Evolutionary conservation across 23 tunicate species (phyloP), one percentile per base, ranked within the genome.

Genomic region (Phallusia fumigata): DNA sequence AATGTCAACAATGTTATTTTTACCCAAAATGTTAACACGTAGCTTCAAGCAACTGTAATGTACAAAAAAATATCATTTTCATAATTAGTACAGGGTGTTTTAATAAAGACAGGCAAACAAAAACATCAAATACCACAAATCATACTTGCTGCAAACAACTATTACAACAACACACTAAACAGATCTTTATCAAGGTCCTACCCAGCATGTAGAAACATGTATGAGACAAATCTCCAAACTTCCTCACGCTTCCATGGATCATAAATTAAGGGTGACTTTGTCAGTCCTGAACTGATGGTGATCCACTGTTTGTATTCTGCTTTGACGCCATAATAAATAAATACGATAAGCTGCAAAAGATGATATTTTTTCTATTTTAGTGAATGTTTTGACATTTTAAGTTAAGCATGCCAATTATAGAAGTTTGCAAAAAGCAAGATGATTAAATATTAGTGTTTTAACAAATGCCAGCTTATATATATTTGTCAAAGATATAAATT

Each of bases 221-320:
- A 92, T 11, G 97, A 87, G 1, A 92, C n/a, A 76, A 92, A 92
- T 87, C 97, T 84, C 97, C 97, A 92, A 64, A 84, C 88, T 80
- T 92, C 83, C 76, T 92, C 91, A 76, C 97, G 84, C 53, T 86
- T 78, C 73, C 45, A 84, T 52, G 97, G 97, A 53, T 87, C 91
- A 83, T 87, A 92, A 47, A 92, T 87, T 10, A 92, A 81, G 16
- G 88, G 89, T 19, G 86, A 87, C 22, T 80, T 45, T 0, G 85
- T 40, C 24, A 92, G 81, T 13, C 87, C 91, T 32, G 82, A 76
- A 31, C 81, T 83, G 19, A 92, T 77, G 33, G 97, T 86, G 11
- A 92, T 84, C 97, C 97, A 92, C 33, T 92, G 88, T 53, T 80
- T 87, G 36, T 73, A 75, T 83, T 92, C 97, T 31, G 88, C 91